Conservation (phyloP, 2,797 vertebrate species). For the Ambastaia sidthimunki region DNA sequence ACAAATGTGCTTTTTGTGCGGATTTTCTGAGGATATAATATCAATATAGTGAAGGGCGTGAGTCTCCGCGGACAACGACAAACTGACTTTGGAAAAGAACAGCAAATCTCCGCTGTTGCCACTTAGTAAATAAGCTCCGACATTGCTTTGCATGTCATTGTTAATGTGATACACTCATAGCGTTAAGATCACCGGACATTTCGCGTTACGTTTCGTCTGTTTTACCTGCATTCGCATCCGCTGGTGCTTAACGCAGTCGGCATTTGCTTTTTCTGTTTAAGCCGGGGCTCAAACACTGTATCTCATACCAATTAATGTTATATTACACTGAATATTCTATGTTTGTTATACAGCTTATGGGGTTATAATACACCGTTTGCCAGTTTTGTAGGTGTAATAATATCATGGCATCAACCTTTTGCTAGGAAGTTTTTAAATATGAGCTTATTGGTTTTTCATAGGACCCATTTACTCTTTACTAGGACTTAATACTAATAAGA, state of each 20-base stretch:
- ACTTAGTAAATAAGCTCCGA: background rate
- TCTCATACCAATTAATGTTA: background rate
- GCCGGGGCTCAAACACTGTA: background rate
- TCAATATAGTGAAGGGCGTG: background rate
- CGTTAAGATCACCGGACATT: background rate
- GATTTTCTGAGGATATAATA: background rate
- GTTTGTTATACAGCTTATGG: no score
- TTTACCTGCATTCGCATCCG: background rate
- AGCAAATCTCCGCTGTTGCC: background rate
- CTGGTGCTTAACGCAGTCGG: background rate
- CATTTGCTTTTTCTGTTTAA: background rate
- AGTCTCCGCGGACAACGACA: background rate
- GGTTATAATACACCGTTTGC: no score
- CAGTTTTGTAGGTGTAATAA: no score
- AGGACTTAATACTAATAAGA: constrained; percentile 51
- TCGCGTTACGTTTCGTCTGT: background rate
- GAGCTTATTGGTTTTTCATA: background rate
- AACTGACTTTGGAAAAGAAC: background rate
- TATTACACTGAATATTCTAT: no score
- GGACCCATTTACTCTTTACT: background rate
- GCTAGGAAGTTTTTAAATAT: no score
- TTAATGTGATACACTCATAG: background rate
- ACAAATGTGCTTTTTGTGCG: background rate
- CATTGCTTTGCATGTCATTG: background rate
- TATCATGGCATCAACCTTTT: no score